These are phyloP conservation scores for Pogona vitticeps DNA, from an alignment of 2,113 vertebrate genomes.

Conservation along the genomic window DNA sequence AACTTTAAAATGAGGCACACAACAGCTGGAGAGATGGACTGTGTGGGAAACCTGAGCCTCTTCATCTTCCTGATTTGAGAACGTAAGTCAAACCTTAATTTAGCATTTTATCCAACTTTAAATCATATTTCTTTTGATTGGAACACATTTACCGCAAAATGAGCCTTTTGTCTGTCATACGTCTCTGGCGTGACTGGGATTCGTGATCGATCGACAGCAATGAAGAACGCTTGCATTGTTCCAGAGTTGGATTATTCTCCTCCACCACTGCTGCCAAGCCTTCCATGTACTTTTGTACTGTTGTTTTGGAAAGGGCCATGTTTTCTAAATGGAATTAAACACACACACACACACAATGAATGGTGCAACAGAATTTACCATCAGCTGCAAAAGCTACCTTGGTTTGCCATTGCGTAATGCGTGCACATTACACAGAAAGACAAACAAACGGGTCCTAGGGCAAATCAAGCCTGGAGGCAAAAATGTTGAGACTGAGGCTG, in stretches of 20 bases:
- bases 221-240: constrained; percentile 60
- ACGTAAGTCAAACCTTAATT: constrained; percentile 44
- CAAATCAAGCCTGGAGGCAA: not conserved
- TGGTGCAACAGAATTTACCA: constrained; percentile 49
- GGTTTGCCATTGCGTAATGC: not conserved
- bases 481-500: too few relatives aligned
- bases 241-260: constrained; percentile 27
- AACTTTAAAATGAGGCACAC: not conserved
- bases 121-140: constrained; percentile 51
- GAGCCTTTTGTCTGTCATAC: constrained; percentile 29
- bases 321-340: constrained; percentile 41
- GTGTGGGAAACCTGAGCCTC: constrained; percentile 46
- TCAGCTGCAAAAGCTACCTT: constrained; percentile 12
- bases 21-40: constrained; percentile 30
- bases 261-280: not conserved
- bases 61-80: constrained; percentile 46
- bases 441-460: too few relatives aligned
- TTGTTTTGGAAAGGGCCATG: not conserved
- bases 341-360: not conserved
- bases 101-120: constrained; percentile 34
- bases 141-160: constrained; percentile 46
- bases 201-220: constrained; percentile 29
- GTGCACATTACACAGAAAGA: too few relatives aligned
- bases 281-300: constrained; percentile 45
- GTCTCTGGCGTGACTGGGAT: constrained; percentile 18